Evolutionary conservation across 1,140 invertebrate genomes (phyloP), one percentile per base, ranked within the genome.

Genomic region (Druon quercuslanigerum): DNA sequence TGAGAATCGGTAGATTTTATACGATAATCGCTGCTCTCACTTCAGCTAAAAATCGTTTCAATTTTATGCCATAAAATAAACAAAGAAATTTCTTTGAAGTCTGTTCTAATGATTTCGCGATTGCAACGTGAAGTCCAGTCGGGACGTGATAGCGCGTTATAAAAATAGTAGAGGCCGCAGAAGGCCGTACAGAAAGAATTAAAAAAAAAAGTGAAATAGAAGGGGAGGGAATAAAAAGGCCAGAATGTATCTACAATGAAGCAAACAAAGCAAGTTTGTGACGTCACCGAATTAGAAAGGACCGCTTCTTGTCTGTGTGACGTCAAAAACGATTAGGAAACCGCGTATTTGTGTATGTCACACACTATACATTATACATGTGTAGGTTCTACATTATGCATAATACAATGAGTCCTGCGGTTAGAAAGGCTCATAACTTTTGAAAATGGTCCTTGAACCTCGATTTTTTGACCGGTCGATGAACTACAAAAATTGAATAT

Each of bases 391-490:
- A 56, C 20, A 66, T 16, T 46, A 46, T 46, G 9, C 40, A 46
- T 1, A 46, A 66, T 20, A 66, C 33, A 66, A 66, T 40, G 33
- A 66, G 60, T 66, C 60, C 60, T 66, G 60, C 25, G 25, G 1
- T 66, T 46, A 46, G 40, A 66, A 6, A 66, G 16, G 5, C 33
- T 40, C 25, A 25, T 40, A 66, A 14, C n/a, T 66, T 12, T 60
- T 25, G 25, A 6, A 33, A 8, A 25, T 66, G 79, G 82, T 85
- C 85, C 86, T 87, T 87, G 86, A 87, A 86, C 83, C 77, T 83
- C 76, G 74, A 74, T 78, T 82, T 84, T 83, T 78, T 57, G 14
- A 71, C 50, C 52, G 83, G 76, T 84, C 79, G 66, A 77, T 73
- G 80, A 84, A 84, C 81, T 54, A 70, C 25, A 17, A n/a, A 25